Evolutionary conservation across 2,113 vertebrate genomes (phyloP).

Genomic region (Ptilorrhoa leucosticta): DNA sequence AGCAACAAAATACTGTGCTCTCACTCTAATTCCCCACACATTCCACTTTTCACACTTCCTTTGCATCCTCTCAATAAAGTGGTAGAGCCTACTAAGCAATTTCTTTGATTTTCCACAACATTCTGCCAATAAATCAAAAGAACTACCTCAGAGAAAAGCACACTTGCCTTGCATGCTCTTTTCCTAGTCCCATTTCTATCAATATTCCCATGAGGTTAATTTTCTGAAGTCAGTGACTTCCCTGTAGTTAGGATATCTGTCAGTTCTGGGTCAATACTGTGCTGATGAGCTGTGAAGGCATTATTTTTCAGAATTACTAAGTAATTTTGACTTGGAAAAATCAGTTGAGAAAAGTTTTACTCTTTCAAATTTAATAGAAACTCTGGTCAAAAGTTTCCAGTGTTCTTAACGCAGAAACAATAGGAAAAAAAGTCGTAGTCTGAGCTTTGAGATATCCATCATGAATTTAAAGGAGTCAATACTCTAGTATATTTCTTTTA

Average conservation of each 20-base stretch:
- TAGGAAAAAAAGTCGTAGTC: background rate
- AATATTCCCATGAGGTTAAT: background rate
- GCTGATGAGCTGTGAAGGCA: background rate
- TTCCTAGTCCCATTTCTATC: background rate
- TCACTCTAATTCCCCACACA: constrained; percentile 46
- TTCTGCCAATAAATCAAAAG: constrained; percentile 15
- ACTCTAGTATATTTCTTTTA: background rate
- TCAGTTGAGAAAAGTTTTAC: background rate
- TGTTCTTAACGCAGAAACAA: background rate
- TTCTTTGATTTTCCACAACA: constrained; percentile 9
- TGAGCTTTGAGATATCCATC: background rate
- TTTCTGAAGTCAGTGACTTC: background rate
- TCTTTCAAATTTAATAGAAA: background rate
- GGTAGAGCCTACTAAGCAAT: constrained; percentile 26
- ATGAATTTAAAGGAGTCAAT: background rate
- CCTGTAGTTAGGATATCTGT: background rate
- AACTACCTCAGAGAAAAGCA: background rate
- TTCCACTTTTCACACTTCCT: constrained; percentile 43
- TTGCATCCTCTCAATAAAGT: constrained; percentile 24
- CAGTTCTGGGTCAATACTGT: background rate
- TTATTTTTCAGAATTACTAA: background rate
- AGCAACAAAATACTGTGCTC: constrained; percentile 31
- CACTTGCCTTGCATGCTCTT: background rate
- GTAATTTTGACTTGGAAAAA: background rate
- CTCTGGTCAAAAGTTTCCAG: background rate